These are phyloP conservation scores for Microcebus lehilahytsara DNA, from an alignment of 2,113 vertebrate genomes.

Conservation along the genomic window DNA sequence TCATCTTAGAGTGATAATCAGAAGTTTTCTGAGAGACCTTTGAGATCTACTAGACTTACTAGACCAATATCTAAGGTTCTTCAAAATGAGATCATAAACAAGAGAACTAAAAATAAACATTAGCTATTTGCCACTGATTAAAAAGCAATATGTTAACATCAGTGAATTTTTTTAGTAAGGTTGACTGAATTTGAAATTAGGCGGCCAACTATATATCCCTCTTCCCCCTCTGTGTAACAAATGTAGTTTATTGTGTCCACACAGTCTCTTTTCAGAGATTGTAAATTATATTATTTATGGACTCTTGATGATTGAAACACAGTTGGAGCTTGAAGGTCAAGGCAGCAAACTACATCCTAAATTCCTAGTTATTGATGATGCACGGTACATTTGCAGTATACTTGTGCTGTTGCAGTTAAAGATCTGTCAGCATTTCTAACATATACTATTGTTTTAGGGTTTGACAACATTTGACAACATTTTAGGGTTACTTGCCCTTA, in stretches of 20 bases:
- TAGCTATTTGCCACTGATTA: neutral
- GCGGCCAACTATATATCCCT: conserved; percentile 67
- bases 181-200: conserved; percentile 70
- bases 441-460: neutral
- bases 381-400: conserved; percentile 82
- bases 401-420: conserved; percentile 41
- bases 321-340: conserved; percentile 89
- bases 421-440: conserved; percentile 1
- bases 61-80: neutral
- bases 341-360: conserved; percentile 82
- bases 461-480: neutral
- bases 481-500: neutral
- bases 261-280: conserved; percentile 78
- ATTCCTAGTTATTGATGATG: conserved; percentile 88
- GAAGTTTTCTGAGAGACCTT: neutral
- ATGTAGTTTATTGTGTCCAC: conserved; percentile 76
- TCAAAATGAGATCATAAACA: conserved; percentile 50
- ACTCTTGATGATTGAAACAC: conserved; percentile 82
- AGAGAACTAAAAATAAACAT: conserved; percentile 63
- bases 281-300: conserved; percentile 85
- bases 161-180: conserved; percentile 71
- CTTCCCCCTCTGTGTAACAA: conserved; percentile 64
- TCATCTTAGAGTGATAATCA: neutral
- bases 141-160: conserved; percentile 72
- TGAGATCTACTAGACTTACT: neutral